These are phyloP conservation scores for Craterocephalus amniculus DNA, from an alignment of 2,797 vertebrate species.

Conservation along the genomic window DNA sequence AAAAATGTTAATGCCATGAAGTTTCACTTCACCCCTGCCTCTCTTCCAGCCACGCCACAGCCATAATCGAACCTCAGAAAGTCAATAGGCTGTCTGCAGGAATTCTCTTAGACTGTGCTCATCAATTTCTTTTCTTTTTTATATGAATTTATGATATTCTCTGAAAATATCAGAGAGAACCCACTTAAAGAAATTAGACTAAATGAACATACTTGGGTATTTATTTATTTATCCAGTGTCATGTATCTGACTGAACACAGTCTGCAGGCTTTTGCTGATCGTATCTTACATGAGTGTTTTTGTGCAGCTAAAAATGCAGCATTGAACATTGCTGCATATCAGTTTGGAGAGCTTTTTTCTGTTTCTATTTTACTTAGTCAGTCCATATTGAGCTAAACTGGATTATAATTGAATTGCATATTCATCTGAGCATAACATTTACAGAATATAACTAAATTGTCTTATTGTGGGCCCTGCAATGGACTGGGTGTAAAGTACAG, in stretches of 20 bases:
- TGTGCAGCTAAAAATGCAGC: no score
- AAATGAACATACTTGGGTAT: not conserved
- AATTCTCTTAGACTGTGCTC: constrained; percentile 29
- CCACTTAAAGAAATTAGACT: not conserved
- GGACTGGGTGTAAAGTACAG: no score
- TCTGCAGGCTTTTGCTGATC: no score
- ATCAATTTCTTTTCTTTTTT: not conserved
- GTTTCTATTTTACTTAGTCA: not conserved
- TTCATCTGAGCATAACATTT: no score
- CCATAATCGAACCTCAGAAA: constrained; percentile 57
- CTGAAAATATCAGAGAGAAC: not conserved
- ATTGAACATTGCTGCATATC: not conserved
- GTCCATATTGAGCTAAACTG: not conserved
- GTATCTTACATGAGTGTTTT: no score
- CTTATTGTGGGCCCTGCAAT: no score
- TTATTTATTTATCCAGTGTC: no score
- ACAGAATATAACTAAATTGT: no score
- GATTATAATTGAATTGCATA: not conserved
- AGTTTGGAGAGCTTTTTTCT: no score
- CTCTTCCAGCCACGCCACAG: constrained; percentile 6
- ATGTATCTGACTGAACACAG: no score
- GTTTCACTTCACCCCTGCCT: constrained; percentile 37
- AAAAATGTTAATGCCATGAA: constrained; percentile 69
- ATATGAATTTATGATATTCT: not conserved
- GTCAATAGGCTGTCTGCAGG: constrained; percentile 51